Percentiles rank a stretch among this genome's conserved stretches.
These are phyloP conservation scores for Cinclus mexicanus DNA, from an alignment of 2,113 vertebrate species.

Conservation along the genomic window DNA sequence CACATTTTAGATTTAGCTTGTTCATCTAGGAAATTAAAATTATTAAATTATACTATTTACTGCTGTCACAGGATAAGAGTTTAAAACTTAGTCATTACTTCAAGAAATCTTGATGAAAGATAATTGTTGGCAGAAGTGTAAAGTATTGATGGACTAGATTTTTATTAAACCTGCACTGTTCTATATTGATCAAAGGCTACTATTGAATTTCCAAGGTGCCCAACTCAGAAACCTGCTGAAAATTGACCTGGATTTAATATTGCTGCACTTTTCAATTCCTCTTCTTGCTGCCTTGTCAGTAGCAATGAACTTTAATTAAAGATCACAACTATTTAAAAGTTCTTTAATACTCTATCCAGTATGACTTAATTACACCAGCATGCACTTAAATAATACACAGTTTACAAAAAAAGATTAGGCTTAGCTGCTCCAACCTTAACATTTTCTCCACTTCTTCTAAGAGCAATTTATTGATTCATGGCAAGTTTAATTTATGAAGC, in stretches of 20 bases:
- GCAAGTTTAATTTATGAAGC: background rate
- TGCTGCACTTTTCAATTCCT: conserved; percentile 13
- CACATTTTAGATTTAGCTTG: background rate
- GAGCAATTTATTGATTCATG: background rate
- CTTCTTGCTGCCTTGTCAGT: background rate
- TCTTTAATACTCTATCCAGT: background rate
- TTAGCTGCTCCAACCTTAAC: background rate
- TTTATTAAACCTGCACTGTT: conserved; percentile 18
- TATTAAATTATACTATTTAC: background rate
- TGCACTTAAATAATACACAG: background rate
- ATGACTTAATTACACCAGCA: background rate
- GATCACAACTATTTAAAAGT: background rate
- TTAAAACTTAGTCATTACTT: background rate
- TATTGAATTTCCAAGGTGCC: background rate
- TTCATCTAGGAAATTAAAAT: background rate
- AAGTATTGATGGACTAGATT: background rate
- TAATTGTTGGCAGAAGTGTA: background rate
- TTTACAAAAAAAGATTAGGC: background rate
- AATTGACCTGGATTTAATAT: conserved; percentile 34
- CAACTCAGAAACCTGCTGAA: background rate
- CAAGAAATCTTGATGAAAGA: background rate
- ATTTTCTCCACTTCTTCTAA: background rate
- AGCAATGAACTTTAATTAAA: conserved; percentile 19
- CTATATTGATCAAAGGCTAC: background rate
- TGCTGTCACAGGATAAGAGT: background rate